phyloP scores from a whole-genome alignment of 2,113 vertebrate species.

The Oryzias celebensis region DNA sequence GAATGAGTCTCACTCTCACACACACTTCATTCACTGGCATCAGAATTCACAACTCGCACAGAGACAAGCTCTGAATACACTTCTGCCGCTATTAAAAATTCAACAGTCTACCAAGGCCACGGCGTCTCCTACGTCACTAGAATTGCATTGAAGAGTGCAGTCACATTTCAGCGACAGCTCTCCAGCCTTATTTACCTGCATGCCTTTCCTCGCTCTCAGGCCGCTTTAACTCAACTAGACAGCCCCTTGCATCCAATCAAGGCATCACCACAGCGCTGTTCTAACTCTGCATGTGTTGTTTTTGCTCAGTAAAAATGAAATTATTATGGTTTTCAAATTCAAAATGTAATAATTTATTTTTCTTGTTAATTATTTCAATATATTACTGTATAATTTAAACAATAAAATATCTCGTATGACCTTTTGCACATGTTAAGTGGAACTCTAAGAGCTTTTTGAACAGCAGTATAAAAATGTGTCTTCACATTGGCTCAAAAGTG shows the following conservation, averaged over 20 bases:
- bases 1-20: slow-evolving; percentile 79
- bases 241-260: slow-evolving; percentile 49
- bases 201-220: slow-evolving; percentile 35
- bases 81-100: slow-evolving; percentile 81
- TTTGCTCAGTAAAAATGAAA: no score
- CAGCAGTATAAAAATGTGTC: slow-evolving; percentile 12
- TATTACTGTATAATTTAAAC: background rate
- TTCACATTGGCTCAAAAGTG: no score
- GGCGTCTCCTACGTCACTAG: slow-evolving; percentile 76
- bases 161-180: slow-evolving; percentile 74
- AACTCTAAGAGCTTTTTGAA: slow-evolving; percentile 8
- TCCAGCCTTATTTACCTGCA: slow-evolving; percentile 68
- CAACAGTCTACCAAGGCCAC: slow-evolving; percentile 79
- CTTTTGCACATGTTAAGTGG: slow-evolving; percentile 18
- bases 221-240: slow-evolving; percentile 53
- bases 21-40: slow-evolving; percentile 81
- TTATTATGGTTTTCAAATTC: no score
- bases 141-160: slow-evolving; percentile 78
- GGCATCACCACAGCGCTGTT: slow-evolving; percentile 7
- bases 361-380: background rate
- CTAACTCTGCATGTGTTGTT: no score
- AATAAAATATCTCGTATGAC: background rate
- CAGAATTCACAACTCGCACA: slow-evolving; percentile 77
- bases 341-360: background rate
- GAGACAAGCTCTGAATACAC: slow-evolving; percentile 68